Conservation (phyloP, 2,888 invertebrate genomes). For the Mythimna albipuncta region DNA sequence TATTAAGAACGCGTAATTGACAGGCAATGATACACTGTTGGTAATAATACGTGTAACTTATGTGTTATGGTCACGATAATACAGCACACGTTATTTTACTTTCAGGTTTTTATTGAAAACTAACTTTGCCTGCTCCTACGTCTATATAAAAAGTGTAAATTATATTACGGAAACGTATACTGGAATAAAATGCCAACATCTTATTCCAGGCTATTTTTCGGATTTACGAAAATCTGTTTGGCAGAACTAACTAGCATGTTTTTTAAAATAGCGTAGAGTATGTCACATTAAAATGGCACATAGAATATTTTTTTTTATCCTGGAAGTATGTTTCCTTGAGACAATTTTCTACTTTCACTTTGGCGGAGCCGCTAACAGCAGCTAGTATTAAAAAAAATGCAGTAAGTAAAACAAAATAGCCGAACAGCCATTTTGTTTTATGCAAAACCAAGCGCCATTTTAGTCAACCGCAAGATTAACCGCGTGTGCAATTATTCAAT, state of each 20-base stretch:
- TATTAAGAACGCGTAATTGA: constrained; percentile 39
- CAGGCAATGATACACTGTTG: constrained; percentile 25
- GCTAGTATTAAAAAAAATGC: no score
- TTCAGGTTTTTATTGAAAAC: neutral
- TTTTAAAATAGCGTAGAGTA: no score
- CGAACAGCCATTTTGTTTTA: constrained; percentile 13
- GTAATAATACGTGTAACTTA: constrained; percentile 31
- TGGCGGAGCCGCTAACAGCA: no score
- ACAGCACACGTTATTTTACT: neutral
- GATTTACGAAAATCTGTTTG: neutral
- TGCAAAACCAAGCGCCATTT: constrained; percentile 43
- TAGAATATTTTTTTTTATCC: no score
- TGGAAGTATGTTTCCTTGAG: no score
- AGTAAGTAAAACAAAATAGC: no score
- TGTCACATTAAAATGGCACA: no score
- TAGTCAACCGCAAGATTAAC: constrained; percentile 46
- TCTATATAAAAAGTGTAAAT: neutral
- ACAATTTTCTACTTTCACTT: no score
- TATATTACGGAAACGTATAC: neutral
- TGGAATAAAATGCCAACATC: neutral
- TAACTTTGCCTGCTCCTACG: neutral
- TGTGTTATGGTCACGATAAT: constrained; percentile 29
- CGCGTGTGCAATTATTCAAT: constrained; percentile 68
- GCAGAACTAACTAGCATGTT: no score
- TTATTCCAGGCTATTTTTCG: neutral